These are phyloP conservation scores for Entelurus aequoreus DNA, from an alignment of 2,113 vertebrate genomes.

Conservation along the genomic window DNA sequence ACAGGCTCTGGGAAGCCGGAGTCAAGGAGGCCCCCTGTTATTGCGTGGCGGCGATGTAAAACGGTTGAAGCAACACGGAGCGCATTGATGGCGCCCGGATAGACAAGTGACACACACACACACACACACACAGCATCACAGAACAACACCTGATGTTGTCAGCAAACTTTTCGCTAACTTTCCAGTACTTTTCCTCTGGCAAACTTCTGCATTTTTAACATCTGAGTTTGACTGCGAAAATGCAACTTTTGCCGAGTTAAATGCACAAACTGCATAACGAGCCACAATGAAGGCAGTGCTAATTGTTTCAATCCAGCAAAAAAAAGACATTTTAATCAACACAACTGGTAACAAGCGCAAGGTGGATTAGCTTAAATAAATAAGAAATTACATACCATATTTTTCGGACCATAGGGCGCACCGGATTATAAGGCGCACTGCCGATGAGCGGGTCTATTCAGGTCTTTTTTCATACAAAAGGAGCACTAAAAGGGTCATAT, in stretches of 20 bases:
- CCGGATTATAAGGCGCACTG: too few relatives aligned
- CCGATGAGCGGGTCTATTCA: too few relatives aligned
- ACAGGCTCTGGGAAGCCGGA: slow-evolving; percentile 53
- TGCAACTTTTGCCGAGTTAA: not conserved
- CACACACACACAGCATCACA: slow-evolving; percentile 45
- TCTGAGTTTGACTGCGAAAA: not conserved
- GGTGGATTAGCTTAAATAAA: slow-evolving; percentile 39
- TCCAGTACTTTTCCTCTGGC: not conserved
- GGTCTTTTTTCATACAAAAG: too few relatives aligned
- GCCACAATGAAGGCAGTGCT: not conserved
- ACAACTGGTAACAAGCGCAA: slow-evolving; percentile 12
- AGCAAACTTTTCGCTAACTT: slow-evolving; percentile 42
- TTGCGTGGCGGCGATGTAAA: slow-evolving; percentile 58
- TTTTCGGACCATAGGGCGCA: too few relatives aligned
- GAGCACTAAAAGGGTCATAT: too few relatives aligned
- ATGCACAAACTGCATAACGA: not conserved
- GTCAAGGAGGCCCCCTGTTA: slow-evolving; percentile 55
- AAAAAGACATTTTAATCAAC: not conserved
- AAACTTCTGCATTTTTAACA: slow-evolving; percentile 43
- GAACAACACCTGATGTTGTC: slow-evolving; percentile 39
- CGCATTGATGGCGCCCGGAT: slow-evolving; percentile 59
- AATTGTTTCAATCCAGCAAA: not conserved
- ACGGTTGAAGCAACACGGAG: slow-evolving; percentile 47
- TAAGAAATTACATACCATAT: slow-evolving; percentile 9
- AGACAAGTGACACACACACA: slow-evolving; percentile 46